Evolutionary conservation across 37 sponge, comb jelly and placozoan species (phyloP), one percentile per base, ranked within the genome.

Genomic region (Chondrosia reniformis): DNA sequence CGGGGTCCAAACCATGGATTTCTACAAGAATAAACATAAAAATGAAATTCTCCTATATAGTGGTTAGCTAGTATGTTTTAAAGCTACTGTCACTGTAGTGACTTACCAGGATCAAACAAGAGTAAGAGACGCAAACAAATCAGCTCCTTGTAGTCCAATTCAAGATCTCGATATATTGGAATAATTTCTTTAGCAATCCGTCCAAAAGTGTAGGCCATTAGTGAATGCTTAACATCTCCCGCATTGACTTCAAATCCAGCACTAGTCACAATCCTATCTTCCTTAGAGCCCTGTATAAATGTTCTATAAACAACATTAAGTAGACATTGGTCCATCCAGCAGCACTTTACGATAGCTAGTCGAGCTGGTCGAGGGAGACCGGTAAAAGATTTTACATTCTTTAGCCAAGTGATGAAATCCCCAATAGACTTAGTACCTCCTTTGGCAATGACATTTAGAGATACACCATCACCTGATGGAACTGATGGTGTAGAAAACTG

Each of bases 71-170:
- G n/a, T n/a, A n/a, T n/a, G n/a, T n/a, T n/a, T n/a, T n/a, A n/a
- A n/a, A n/a, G n/a, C n/a, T n/a, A n/a, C n/a, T n/a, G n/a, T n/a
- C n/a, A n/a, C n/a, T n/a, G n/a, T n/a, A n/a, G n/a, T n/a, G n/a
- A 49, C 52, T 6, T 59, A 40, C 72, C 72, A 43, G 72, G 72
- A 39, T 6, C 42, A 25, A 69, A 39, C 25, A 69, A 25, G 32
- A 34, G 44, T n/a, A 69, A 24, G 17, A 69, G 43, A 2, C 72
- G 72, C 2, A 69, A 43, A 44, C 38, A 39, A 2, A 69, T 44
- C 39, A 69, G 42, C 36, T 69, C 72, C 72, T 69, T 69, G 43
- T 69, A 69, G 41, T 69, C 72, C 2, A 69, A 12, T 10, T 69
- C 36, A 21, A 69, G 72, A 40, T 34, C 36, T 44, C 42, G 39